Percentiles rank a stretch among this genome's conserved stretches.
phyloP scores from a whole-genome alignment of 2,888 invertebrate species.

The Julus scanicus region DNA sequence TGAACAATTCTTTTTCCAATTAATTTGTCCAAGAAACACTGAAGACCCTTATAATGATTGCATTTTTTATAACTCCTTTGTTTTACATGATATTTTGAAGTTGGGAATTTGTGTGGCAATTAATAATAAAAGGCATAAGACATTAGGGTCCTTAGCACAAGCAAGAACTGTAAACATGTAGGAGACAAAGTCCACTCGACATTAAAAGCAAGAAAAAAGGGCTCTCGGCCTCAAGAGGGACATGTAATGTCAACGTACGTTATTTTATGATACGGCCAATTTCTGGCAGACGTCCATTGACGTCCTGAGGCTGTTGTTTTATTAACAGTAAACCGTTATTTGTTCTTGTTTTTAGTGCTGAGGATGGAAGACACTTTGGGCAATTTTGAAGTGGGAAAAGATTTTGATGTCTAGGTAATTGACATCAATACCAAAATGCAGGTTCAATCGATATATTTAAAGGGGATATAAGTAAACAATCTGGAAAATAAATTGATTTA shows the following conservation, averaged over 20 bases:
- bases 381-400: constrained; percentile 82
- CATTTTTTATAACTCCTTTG: too few relatives aligned
- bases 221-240: too few relatives aligned
- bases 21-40: too few relatives aligned
- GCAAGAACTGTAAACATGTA: too few relatives aligned
- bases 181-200: too few relatives aligned
- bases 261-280: not conserved
- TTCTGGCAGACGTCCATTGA: not conserved
- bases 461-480: constrained; percentile 61
- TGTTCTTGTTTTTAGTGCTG: constrained; percentile 50
- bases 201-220: too few relatives aligned
- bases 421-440: constrained; percentile 71
- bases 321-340: not conserved
- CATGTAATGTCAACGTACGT: not conserved
- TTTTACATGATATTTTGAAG: too few relatives aligned
- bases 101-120: too few relatives aligned
- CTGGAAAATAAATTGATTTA: not conserved
- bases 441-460: constrained; percentile 62
- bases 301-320: not conserved
- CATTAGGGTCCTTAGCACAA: too few relatives aligned
- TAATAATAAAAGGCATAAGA: too few relatives aligned
- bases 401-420: constrained; percentile 86
- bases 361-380: constrained; percentile 73
- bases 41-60: too few relatives aligned
- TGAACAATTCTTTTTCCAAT: too few relatives aligned